These are phyloP conservation scores for Spheniscus mendiculus DNA, from an alignment of 2,113 vertebrate genomes.

Conservation along the genomic window DNA sequence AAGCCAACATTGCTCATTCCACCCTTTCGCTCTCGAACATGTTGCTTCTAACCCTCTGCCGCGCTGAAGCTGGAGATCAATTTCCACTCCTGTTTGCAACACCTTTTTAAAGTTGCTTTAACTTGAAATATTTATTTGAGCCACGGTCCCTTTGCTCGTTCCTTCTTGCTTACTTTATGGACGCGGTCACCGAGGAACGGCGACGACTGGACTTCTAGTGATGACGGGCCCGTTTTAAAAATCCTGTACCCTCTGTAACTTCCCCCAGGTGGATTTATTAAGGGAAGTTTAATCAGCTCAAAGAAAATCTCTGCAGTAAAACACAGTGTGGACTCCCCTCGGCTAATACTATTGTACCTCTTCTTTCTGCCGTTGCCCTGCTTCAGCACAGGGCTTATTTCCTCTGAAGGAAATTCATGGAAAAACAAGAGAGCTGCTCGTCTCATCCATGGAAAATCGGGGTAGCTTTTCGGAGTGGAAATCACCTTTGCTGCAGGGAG, in stretches of 20 bases:
- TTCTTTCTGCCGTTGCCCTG: neutral
- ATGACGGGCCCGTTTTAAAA: neutral
- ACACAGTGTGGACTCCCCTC: neutral
- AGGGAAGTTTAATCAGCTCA: slow-evolving; percentile 17
- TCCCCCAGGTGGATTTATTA: slow-evolving; percentile 35
- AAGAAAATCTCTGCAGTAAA: neutral
- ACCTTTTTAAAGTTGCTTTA: slow-evolving; percentile 5
- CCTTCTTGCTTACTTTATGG: slow-evolving; percentile 3
- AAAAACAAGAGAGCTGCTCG: neutral
- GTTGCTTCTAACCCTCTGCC: neutral
- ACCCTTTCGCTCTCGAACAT: neutral
- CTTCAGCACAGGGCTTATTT: neutral
- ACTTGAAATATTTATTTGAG: slow-evolving; percentile 23
- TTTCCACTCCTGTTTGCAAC: neutral
- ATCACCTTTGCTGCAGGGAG: neutral
- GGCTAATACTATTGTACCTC: neutral
- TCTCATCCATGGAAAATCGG: neutral
- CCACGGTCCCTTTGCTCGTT: neutral
- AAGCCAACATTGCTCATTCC: neutral
- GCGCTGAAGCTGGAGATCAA: neutral
- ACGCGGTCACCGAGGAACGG: neutral
- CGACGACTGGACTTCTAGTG: neutral
- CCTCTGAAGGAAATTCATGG: neutral
- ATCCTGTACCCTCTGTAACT: neutral
- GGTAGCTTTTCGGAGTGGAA: neutral